These are phyloP conservation scores for Myiotriccus ornatus DNA, from an alignment of 2,797 vertebrate species.

Conservation along the genomic window DNA sequence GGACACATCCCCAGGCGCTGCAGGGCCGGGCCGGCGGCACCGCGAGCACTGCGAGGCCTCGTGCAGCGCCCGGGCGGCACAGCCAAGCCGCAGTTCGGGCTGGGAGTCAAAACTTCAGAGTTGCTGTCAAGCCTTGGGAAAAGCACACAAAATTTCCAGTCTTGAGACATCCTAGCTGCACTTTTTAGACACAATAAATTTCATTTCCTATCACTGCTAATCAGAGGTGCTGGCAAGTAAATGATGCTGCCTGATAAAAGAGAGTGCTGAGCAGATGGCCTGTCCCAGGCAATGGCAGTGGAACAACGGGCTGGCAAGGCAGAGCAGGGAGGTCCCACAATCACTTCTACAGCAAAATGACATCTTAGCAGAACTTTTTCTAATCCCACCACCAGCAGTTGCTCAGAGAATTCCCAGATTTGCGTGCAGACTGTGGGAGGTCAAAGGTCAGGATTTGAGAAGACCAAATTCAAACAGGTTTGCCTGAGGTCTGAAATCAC, in stretches of 20 bases:
- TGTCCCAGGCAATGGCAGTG: background rate
- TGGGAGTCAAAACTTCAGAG: background rate
- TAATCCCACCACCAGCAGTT: background rate
- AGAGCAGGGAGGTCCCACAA: background rate
- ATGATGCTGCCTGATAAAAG: background rate
- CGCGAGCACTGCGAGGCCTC: too few relatives aligned
- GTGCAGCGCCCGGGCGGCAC: background rate
- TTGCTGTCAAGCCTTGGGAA: background rate
- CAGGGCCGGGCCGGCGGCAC: background rate
- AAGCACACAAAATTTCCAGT: background rate
- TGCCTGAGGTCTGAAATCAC: background rate
- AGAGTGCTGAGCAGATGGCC: background rate
- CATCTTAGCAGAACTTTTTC: background rate
- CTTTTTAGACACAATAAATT: background rate
- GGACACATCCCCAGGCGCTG: background rate
- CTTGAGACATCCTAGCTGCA: background rate
- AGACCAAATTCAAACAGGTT: background rate
- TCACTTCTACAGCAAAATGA: background rate
- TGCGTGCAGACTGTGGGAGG: background rate
- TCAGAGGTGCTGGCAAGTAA: background rate
- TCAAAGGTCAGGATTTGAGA: background rate
- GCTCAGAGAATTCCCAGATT: accelerated
- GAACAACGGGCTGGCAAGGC: background rate
- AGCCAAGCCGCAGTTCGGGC: background rate
- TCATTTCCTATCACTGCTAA: background rate